phyloP scores from a whole-genome alignment of 2,797 vertebrate genomes.

The Tragelaphus oryx region DNA sequence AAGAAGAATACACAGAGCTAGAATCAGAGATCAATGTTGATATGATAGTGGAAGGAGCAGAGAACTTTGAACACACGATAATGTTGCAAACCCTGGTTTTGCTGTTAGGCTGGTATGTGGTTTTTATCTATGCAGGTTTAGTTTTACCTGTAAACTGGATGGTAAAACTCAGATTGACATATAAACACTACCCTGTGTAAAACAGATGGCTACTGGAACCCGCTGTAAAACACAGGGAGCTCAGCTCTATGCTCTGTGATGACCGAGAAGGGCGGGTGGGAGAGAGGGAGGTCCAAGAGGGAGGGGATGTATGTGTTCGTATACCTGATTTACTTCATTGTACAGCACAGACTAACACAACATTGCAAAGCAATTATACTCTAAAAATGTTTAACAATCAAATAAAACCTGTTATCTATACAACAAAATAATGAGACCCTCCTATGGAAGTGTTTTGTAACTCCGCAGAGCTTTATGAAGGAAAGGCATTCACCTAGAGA shows the following conservation, averaged over 20 bases:
- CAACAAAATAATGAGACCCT: not conserved
- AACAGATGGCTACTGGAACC: not conserved
- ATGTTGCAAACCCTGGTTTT: not conserved
- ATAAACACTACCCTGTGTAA: not conserved
- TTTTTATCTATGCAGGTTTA: not conserved
- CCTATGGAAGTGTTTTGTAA: not conserved
- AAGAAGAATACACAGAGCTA: not conserved
- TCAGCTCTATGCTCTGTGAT: not conserved
- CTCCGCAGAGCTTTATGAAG: not conserved
- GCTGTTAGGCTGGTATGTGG: not conserved
- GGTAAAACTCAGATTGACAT: not conserved
- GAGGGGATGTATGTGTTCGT: not conserved
- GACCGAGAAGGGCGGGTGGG: not conserved
- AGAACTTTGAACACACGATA: not conserved
- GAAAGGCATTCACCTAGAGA: not conserved
- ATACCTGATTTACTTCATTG: not conserved
- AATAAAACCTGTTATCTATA: not conserved
- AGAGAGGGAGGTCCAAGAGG: not conserved
- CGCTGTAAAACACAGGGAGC: not conserved
- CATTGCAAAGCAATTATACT: not conserved
- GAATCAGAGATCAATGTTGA: not conserved
- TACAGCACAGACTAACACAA: not conserved
- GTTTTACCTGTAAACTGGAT: not conserved
- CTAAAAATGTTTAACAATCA: not conserved
- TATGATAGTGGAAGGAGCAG: not conserved